phyloP scores from a whole-genome alignment of 2,888 invertebrate species.

The Calephelis perditalis region DNA sequence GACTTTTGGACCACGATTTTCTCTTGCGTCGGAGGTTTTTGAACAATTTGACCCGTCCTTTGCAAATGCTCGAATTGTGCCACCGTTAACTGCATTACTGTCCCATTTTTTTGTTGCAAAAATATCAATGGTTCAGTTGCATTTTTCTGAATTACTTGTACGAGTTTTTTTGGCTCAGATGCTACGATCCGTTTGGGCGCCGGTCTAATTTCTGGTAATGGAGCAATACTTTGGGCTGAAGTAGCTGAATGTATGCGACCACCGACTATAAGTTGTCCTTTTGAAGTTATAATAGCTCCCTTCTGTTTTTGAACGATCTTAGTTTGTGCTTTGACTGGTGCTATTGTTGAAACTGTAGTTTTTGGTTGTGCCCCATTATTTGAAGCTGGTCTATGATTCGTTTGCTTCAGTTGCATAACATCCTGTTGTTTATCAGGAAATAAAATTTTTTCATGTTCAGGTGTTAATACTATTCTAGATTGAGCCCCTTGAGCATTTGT shows the following conservation, averaged over 20 bases:
- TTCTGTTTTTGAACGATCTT: constrained; percentile 65
- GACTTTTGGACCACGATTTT: no score
- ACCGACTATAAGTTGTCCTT: constrained; percentile 73
- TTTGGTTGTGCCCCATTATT: constrained; percentile 43
- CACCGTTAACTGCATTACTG: constrained; percentile 67
- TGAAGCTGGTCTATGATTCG: constrained; percentile 54
- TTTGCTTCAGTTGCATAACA: constrained; percentile 55
- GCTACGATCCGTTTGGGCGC: constrained; percentile 53
- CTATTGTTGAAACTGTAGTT: constrained; percentile 40
- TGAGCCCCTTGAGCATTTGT: constrained; percentile 80
- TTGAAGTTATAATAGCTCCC: constrained; percentile 76
- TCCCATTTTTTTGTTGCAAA: constrained; percentile 67
- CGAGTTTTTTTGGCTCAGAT: constrained; percentile 55
- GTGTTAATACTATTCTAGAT: constrained; percentile 78
- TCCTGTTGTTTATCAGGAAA: constrained; percentile 72
- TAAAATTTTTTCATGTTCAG: constrained; percentile 79
- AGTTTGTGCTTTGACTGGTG: constrained; percentile 45
- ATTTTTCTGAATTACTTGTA: constrained; percentile 56
- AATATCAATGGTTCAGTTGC: constrained; percentile 62
- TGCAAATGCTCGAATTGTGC: constrained; percentile 73
- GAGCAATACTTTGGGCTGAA: constrained; percentile 65
- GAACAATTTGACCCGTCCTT: constrained; percentile 66
- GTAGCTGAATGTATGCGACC: constrained; percentile 54
- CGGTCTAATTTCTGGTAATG: constrained; percentile 62
- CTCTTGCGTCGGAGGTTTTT: constrained; percentile 50